These are phyloP conservation scores for Apostichopus californicus DNA, from an alignment of 35 echinoderm and acorn worm genomes.

Conservation along the genomic window DNA sequence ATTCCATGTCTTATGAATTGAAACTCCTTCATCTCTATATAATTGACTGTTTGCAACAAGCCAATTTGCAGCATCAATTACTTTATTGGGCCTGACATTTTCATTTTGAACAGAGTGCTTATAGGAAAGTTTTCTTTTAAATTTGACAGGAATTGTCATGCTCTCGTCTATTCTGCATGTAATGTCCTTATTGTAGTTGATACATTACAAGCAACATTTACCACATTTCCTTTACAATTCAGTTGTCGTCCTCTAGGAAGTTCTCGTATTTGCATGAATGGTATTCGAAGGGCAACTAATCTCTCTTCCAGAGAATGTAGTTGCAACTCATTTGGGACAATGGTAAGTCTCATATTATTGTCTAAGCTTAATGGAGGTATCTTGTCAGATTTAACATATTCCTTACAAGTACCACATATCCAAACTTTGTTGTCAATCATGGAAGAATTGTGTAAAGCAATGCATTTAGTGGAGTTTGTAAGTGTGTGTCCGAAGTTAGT, in stretches of 20 bases:
- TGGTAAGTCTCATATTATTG: slow-evolving; percentile 35
- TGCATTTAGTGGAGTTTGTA: too few relatives aligned
- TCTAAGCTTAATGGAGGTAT: neutral
- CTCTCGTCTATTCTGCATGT: slow-evolving; percentile 42
- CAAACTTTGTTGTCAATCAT: too few relatives aligned
- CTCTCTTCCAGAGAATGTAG: slow-evolving; percentile 57
- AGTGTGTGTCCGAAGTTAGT: too few relatives aligned
- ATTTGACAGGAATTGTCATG: slow-evolving; percentile 58
- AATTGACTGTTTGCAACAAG: slow-evolving; percentile 40
- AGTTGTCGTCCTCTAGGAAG: slow-evolving; percentile 55
- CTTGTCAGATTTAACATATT: neutral
- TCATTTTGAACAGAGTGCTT: slow-evolving; percentile 34
- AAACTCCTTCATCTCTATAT: slow-evolving; percentile 41
- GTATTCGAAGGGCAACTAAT: slow-evolving; percentile 52
- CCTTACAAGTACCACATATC: neutral
- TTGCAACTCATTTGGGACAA: slow-evolving; percentile 36
- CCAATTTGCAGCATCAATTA: slow-evolving; percentile 61
- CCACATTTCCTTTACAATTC: slow-evolving; percentile 53
- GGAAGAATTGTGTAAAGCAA: too few relatives aligned
- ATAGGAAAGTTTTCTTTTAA: slow-evolving; percentile 58
- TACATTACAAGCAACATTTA: slow-evolving; percentile 56
- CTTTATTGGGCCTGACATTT: slow-evolving; percentile 62
- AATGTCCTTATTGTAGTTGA: slow-evolving; percentile 32
- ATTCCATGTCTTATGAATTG: neutral
- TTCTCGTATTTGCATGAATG: slow-evolving; percentile 66